Evolutionary conservation across 1,140 invertebrate species (phyloP), one percentile per base, ranked within the genome.

Genomic region (Drosophila grimshawi): DNA sequence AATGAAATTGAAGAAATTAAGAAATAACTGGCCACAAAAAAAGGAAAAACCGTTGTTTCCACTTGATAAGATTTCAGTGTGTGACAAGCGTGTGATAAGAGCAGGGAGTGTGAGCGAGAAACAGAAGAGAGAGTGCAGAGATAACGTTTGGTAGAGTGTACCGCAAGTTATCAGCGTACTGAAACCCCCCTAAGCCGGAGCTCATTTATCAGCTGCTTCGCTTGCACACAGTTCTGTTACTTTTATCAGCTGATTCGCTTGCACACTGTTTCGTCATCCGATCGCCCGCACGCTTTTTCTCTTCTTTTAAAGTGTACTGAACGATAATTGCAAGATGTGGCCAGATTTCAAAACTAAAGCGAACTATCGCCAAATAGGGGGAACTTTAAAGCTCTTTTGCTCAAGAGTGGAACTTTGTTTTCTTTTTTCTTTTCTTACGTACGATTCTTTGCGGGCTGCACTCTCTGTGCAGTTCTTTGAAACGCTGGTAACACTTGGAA

Each of bases 261-360:
- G 0, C 10, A 4, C 10, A 43, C 39, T 35, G 48, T 43, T 19
- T 41, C 32, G 29, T 39, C 46, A 32, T 32, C 11, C 39, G 7
- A 33, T 19, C 19, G 19, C 6, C n/a, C 30, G 39, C 39, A 30
- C 11, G 10, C 39, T n/a, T 32, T 46, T 3, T n/a, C 4, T 30
- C 6, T n/a, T 4, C 2, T n/a, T n/a, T 82, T 46, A 67, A 60
- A 52, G 43, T 66, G 65, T 71, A 80, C 78, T 80, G 60, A 80
- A 69, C 59, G 39, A 3, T 29, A 7, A 48, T 10, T 52, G 29
- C 10, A 6, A 45, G n/a, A 46, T 60, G 39, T 60, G 29, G 46
- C 39, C 57, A 60, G 41, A 55, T 19, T 19, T n/a, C 52, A 19
- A 5, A 11, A 55, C 39, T 41, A 43, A 2, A 41, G 39, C 39